Evolutionary conservation across 2,888 invertebrate species (phyloP), one percentile per base, ranked within the genome.

Genomic region (Monochamus alternatus): DNA sequence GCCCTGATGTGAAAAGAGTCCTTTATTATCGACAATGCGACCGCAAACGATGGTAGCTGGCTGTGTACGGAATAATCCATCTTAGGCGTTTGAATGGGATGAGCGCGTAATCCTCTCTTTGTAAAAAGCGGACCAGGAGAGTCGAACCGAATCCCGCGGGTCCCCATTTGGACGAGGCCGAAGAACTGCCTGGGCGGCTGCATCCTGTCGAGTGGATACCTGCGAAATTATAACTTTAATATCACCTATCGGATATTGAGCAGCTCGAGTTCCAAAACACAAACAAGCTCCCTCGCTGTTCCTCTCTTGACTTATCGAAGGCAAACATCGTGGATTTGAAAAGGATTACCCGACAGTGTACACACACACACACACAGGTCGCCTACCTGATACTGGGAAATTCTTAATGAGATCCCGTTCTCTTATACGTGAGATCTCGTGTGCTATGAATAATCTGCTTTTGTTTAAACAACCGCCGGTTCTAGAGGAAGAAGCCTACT

Each of bases 71-170:
- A 22, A 87, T 88, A 88, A 89, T 89, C 88, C 87, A 88, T 88
- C 88, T 87, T 87, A 84, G 84, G 84, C 83, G 84, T 83, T 83
- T 88, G 84, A 87, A 88, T 88, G 82, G 88, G 88, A 88, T 87
- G 88, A 88, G 86, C 86, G 85, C 86, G 87, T 88, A 88, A 88
- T 88, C 87, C 88, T 83, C 81, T 86, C 86, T 87, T 87, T 87
- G 88, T 87, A 71, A 32, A 65, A 58, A 31, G 69, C 62, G 67
- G 79, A 66, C 78, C 80, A 80, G 31, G 44, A 10, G 58, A 62
- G 70, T 70, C 52, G 70, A 55, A 4, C 5, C 22, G 22, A 51
- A 30, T 30, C 63, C 71, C 62, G 59, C 74, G 72, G 60, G 14
- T 44, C 68, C 38, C 59, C 51, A 30, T 75, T 38, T 43, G 47